A percentile compares a stretch with the other conserved stretches of the same genome.
These are phyloP conservation scores for Leptinotarsa defecta DNA, from an alignment of 1,140 invertebrate genomes.

Conservation along the genomic window DNA sequence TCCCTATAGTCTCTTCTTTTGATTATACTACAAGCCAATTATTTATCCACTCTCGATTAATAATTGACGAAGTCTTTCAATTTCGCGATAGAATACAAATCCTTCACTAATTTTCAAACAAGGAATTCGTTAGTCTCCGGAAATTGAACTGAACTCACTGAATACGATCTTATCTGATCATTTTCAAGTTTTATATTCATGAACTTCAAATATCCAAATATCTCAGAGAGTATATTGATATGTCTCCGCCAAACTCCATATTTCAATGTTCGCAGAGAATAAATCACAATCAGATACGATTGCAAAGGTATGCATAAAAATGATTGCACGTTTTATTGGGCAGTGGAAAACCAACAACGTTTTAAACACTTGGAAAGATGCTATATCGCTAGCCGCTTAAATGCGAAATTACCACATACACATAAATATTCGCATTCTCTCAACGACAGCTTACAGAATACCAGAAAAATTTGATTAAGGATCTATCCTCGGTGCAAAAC, in stretches of 20 bases:
- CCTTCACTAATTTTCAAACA: no score
- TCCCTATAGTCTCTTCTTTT: no score
- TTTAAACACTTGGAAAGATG: conserved; percentile 36
- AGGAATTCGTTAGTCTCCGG: no score
- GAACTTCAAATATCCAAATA: no score
- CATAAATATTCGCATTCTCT: conserved; percentile 48
- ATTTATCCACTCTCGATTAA: no score
- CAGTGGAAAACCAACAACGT: conserved; percentile 29
- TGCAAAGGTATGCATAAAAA: conserved; percentile 25
- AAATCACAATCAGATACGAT: conserved; percentile 24
- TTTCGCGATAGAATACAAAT: no score
- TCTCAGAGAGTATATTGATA: no score
- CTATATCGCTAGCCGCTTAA: conserved; percentile 30
- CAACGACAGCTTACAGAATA: conserved; percentile 51
- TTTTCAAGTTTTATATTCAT: no score
- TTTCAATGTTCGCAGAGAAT: conserved; percentile 10
- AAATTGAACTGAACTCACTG: no score
- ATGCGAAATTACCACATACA: conserved; percentile 41
- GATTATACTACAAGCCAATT: no score
- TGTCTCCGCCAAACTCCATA: neutral
- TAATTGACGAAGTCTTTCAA: no score
- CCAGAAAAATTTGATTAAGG: conserved; percentile 54
- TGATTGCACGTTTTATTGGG: conserved; percentile 28
- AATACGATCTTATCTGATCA: no score
- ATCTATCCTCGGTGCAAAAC: conserved; percentile 51